These are phyloP conservation scores for Crepidodera aurea DNA, from an alignment of 2,888 invertebrate species.

Conservation along the genomic window DNA sequence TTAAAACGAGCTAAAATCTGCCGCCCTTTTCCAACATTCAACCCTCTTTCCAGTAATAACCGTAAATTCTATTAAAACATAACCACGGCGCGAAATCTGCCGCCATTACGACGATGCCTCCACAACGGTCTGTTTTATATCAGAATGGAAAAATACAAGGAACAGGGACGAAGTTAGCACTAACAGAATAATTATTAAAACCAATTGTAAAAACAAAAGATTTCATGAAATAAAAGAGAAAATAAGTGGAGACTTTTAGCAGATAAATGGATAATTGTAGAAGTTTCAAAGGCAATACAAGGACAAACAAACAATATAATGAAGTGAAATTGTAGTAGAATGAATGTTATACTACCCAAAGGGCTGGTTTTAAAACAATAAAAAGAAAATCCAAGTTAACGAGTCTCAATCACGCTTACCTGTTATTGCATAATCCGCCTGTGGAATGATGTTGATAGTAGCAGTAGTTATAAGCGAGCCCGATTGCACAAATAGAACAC, in stretches of 20 bases:
- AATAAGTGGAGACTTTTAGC: neutral
- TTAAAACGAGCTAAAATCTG: constrained; percentile 58
- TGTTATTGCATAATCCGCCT: too few species aligned
- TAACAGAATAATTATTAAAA: neutral
- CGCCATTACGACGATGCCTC: constrained; percentile 61
- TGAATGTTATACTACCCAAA: too few species aligned
- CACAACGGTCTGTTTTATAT: constrained; percentile 62
- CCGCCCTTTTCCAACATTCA: constrained; percentile 52
- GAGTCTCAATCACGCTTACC: too few species aligned
- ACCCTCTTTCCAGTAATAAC: constrained; percentile 60
- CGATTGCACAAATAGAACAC: too few species aligned
- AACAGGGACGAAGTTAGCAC: constrained; percentile 12
- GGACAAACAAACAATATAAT: too few species aligned
- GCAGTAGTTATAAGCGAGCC: too few species aligned
- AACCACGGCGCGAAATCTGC: constrained; percentile 65
- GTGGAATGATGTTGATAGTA: too few species aligned
- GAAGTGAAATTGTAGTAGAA: too few species aligned
- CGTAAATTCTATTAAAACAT: constrained; percentile 66
- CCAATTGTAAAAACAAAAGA: neutral
- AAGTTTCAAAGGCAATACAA: too few species aligned
- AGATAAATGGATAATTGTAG: too few species aligned
- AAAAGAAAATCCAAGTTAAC: too few species aligned
- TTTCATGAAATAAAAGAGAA: neutral
- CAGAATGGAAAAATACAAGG: constrained; percentile 22
- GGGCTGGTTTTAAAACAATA: too few species aligned